Evolutionary conservation across 1,140 invertebrate genomes (phyloP), one percentile per base, ranked within the genome.

Genomic region (Drosophila jambulina): DNA sequence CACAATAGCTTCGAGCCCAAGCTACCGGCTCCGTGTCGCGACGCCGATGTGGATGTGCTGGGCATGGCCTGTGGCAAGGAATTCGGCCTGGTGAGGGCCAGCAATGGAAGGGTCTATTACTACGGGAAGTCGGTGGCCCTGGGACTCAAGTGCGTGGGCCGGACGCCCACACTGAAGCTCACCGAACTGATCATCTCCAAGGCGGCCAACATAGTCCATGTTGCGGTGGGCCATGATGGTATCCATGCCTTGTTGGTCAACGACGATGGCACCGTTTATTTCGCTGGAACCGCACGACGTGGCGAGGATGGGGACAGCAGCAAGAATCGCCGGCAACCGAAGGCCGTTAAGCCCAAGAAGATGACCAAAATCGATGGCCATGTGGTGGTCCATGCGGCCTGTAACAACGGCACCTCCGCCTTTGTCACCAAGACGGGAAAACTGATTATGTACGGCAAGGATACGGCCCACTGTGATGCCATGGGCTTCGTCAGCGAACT

Each of bases 361-460:
- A 98, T 99, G 94, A 95, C 96, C 49, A 97, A 97, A 94, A 95
- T 99, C 34, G 98, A 99, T 80, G 96, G 97, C 0, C 96, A 98
- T 84, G 94, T 95, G 82, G 95, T 99, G 15, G 94, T 97, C 1
- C 95, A 95, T 90, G 96, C 96, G 2, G 97, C 98, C 6, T 99
- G 98, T 90, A 99, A 99, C 93, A 98, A 98, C 94, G 98, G 98
- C 9, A 98, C 97, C 19, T 98, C 97, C 34, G 98, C 98, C 27
- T 94, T 99, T 43, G 96, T 99, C 0, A 98, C 97, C 12, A 96
- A 96, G 87, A 96, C 97, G 61, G 98, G 98, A 0, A 96, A 97
- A 78, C 93, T 99, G 2, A 95, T 97, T 43, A 97, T 99, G 96
- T 99, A 98, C 93, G 98, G 98, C 25, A 99, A 99, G 93, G 98